A percentile compares a stretch with the other conserved stretches of the same genome.
Conservation (phyloP, 2,113 vertebrate genomes). For the Lucifuga dentata region DNA sequence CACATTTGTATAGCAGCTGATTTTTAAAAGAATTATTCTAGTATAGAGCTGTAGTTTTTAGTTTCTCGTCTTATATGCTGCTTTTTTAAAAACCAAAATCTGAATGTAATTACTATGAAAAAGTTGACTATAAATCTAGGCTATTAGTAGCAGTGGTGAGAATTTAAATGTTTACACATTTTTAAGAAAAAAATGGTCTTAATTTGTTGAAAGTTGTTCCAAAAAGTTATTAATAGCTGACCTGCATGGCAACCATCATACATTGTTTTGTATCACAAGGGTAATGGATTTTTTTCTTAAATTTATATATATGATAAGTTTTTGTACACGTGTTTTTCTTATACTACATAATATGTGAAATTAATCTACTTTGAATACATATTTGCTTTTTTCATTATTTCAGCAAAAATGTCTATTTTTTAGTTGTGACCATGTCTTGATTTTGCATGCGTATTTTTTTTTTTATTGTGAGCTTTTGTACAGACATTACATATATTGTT, state of each 20-base stretch:
- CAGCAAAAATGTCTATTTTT: neutral
- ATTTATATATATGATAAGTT: neutral
- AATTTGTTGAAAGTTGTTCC: neutral
- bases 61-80: conserved; percentile 1
- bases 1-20: neutral
- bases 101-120: conserved; percentile 7
- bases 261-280: conserved; percentile 13
- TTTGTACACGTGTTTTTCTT: neutral
- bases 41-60: neutral
- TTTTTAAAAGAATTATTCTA: neutral
- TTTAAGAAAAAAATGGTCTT: neutral
- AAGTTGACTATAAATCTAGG: neutral
- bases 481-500: conserved; percentile 14
- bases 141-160: neutral
- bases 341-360: neutral
- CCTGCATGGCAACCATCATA: neutral
- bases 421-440: conserved; percentile 18
- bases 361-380: neutral
- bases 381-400: conserved; percentile 8
- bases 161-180: conserved; percentile 17
- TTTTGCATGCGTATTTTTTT: conserved; percentile 13
- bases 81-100: conserved; percentile 3
- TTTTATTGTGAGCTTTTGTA: conserved; percentile 1
- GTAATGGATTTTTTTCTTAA: conserved; percentile 3
- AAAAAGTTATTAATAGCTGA: conserved; percentile 8